Evolutionary conservation across 92 coral and sea anemone species (phyloP).

Genomic region (Parazoanthus darwini): DNA sequence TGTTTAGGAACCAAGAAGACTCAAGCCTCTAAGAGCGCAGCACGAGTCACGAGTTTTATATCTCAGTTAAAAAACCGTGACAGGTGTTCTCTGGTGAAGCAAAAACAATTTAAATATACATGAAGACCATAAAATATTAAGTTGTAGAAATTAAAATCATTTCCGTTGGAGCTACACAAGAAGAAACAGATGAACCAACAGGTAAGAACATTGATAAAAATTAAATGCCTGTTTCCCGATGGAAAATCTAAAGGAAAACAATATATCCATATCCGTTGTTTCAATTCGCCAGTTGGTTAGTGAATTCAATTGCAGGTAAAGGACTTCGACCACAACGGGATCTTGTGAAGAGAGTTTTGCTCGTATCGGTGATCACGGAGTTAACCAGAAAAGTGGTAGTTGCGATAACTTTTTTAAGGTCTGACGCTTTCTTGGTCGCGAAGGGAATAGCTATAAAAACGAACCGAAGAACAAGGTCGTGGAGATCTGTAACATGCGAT

Average conservation of each 20-base stretch:
- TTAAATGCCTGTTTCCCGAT: background rate
- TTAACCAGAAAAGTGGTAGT: no score
- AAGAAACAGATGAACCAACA: background rate
- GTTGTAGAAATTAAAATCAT: background rate
- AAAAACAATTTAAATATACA: background rate
- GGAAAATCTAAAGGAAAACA: background rate
- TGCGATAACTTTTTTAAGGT: no score
- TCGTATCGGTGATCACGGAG: no score
- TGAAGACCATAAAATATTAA: background rate
- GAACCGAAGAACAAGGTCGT: no score
- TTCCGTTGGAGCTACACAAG: background rate
- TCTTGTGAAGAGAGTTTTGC: no score
- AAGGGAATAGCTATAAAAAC: no score
- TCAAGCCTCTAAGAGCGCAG: background rate
- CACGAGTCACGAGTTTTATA: background rate
- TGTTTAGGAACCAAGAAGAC: background rate
- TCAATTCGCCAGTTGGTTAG: background rate
- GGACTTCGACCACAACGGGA: no score
- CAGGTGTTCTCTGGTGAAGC: background rate
- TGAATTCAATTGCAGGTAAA: no score
- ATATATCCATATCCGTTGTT: background rate
- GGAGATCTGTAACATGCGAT: no score
- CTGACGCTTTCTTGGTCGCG: no score
- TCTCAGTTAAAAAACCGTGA: background rate
- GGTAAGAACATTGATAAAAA: background rate